Percentiles rank a stretch among this genome's conserved stretches.
These are phyloP conservation scores for Leptinotarsa undecemlineata DNA, from an alignment of 1,140 invertebrate species.

Conservation along the genomic window DNA sequence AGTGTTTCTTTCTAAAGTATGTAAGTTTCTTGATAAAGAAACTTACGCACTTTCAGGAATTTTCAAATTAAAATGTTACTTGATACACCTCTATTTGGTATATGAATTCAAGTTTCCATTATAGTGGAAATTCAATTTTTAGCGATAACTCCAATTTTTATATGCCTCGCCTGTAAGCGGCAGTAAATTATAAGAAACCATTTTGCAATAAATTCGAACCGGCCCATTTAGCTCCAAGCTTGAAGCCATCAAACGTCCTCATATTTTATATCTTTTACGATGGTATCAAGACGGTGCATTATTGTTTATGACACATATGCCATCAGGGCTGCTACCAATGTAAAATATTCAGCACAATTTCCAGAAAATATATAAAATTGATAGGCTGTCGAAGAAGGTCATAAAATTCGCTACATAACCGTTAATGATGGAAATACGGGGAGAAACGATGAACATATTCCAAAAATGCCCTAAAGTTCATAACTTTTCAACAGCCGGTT, in stretches of 20 bases:
- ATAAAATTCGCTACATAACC: neutral
- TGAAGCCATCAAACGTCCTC: constrained; percentile 8
- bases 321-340: constrained; percentile 6
- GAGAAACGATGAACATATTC: no score
- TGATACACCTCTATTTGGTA: no score
- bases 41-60: no score
- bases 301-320: constrained; percentile 13
- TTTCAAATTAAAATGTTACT: no score
- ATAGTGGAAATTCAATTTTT: neutral
- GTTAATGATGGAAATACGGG: neutral
- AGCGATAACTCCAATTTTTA: neutral
- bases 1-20: no score
- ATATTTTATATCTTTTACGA: constrained; percentile 15
- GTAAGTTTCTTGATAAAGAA: no score
- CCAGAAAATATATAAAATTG: constrained; percentile 7
- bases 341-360: constrained; percentile 17
- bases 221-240: constrained; percentile 14
- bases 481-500: no score
- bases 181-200: constrained; percentile 3
- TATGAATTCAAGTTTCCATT: neutral
- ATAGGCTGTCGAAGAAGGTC: constrained; percentile 1
- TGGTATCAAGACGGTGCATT: constrained; percentile 16
- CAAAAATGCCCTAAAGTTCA: no score
- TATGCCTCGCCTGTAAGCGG: neutral
- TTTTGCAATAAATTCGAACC: constrained; percentile 19